A percentile compares a stretch with the other conserved stretches of the same genome.
phyloP scores from a whole-genome alignment of 2,797 vertebrate genomes.

The Pangasius sanitwongsei region DNA sequence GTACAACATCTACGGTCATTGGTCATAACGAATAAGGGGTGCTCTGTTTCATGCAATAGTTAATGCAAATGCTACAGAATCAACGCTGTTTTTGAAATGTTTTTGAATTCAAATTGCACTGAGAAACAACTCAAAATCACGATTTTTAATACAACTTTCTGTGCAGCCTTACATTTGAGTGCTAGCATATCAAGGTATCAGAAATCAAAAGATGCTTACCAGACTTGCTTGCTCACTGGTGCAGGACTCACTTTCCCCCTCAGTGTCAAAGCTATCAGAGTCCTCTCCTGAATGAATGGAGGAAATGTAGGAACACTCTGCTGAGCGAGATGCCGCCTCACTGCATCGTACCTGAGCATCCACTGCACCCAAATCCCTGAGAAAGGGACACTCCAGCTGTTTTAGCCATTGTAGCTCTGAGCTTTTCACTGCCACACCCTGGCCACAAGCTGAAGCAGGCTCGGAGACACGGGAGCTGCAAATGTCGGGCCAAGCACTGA shows the following conservation, averaged over 20 bases:
- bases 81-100: neutral
- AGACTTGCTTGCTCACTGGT: slow-evolving; percentile 85
- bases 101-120: neutral
- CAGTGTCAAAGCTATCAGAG: slow-evolving; percentile 83
- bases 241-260: slow-evolving; percentile 89
- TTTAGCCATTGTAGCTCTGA: slow-evolving; percentile 59
- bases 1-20: neutral
- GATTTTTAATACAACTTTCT: neutral
- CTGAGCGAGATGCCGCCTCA: slow-evolving; percentile 72
- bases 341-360: slow-evolving; percentile 73
- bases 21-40: neutral
- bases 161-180: neutral
- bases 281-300: slow-evolving; percentile 87
- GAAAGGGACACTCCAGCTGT: slow-evolving; percentile 78
- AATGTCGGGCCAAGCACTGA: slow-evolving; percentile 77
- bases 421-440: slow-evolving; percentile 22
- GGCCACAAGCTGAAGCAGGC: slow-evolving; percentile 50
- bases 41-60: neutral
- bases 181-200: neutral
- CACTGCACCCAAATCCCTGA: slow-evolving; percentile 72
- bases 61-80: neutral
- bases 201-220: slow-evolving; percentile 74
- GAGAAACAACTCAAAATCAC: neutral
- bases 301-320: slow-evolving; percentile 77
- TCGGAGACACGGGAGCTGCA: slow-evolving; percentile 59